Conservation (phyloP, 2,113 vertebrate species). For the Nyctereutes procyonoides region DNA sequence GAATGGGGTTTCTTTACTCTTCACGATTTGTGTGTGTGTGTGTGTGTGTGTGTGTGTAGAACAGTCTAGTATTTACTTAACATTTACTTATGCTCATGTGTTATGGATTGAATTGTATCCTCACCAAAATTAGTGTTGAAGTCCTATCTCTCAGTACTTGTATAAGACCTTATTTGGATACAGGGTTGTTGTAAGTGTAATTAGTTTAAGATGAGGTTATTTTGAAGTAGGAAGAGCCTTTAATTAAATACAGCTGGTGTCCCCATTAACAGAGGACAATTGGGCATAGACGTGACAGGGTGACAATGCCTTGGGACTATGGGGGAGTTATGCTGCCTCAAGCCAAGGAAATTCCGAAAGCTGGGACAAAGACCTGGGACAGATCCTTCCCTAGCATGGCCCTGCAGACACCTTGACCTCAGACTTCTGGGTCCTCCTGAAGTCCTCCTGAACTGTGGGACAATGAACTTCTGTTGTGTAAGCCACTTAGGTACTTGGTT, state of each 20-base stretch:
- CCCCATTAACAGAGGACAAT: background rate
- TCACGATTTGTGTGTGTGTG: too few relatives aligned
- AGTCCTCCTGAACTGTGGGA: background rate
- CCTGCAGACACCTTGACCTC: too few relatives aligned
- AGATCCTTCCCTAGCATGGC: too few relatives aligned
- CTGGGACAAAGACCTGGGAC: too few relatives aligned
- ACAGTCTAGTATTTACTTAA: background rate
- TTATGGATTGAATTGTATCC: background rate
- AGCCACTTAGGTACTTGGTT: background rate
- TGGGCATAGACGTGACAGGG: background rate
- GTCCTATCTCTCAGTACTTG: background rate
- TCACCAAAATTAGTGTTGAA: background rate
- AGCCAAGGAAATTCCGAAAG: background rate
- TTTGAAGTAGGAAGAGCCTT: background rate
- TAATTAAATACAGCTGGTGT: background rate
- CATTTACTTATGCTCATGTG: background rate
- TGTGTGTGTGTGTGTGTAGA: background rate
- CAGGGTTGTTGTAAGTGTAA: background rate
- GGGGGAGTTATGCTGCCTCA: background rate
- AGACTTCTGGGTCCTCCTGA: background rate
- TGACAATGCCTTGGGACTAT: background rate
- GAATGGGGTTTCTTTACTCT: background rate
- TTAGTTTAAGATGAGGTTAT: background rate
- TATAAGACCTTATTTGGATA: background rate
- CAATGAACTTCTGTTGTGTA: background rate